These are phyloP conservation scores for Scaptodrosophila lebanonensis DNA, from an alignment of 1,140 invertebrate genomes.

Conservation along the genomic window DNA sequence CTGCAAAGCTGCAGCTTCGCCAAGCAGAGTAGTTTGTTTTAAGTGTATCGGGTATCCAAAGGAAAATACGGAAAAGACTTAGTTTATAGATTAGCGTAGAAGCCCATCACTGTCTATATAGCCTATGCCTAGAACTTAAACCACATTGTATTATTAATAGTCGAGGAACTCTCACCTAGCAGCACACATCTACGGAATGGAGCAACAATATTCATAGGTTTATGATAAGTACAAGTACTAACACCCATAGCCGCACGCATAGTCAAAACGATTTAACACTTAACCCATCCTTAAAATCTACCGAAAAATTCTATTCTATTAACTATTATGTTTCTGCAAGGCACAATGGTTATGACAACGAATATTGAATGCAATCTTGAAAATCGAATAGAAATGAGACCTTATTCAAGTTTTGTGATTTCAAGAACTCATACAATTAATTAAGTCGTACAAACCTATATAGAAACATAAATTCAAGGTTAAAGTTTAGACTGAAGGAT, in stretches of 20 bases:
- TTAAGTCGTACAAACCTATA: conserved; percentile 6
- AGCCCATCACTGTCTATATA: conserved; percentile 27
- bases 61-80: conserved; percentile 50
- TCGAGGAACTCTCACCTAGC: conserved; percentile 57
- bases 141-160: conserved; percentile 58
- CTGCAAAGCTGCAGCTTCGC: conserved; percentile 65
- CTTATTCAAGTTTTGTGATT: conserved; percentile 7
- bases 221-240: too few species aligned
- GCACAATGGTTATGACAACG: too few species aligned
- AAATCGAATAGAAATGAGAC: conserved; percentile 1
- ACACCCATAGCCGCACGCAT: too few species aligned
- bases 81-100: conserved; percentile 52
- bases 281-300: too few species aligned
- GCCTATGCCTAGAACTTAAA: conserved; percentile 15
- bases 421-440: conserved; percentile 5
- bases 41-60: conserved; percentile 57
- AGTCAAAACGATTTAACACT: too few species aligned
- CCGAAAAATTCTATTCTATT: too few species aligned
- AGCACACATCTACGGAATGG: conserved; percentile 10
- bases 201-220: conserved; percentile 20
- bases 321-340: too few species aligned
- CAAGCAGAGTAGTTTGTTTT: conserved; percentile 68
- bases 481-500: conserved; percentile 9
- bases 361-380: too few species aligned
- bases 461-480: background rate